Base-by-base conservation (phyloP, 2,113 vertebrate genomes). In the Vanacampus margaritifer region DNA sequence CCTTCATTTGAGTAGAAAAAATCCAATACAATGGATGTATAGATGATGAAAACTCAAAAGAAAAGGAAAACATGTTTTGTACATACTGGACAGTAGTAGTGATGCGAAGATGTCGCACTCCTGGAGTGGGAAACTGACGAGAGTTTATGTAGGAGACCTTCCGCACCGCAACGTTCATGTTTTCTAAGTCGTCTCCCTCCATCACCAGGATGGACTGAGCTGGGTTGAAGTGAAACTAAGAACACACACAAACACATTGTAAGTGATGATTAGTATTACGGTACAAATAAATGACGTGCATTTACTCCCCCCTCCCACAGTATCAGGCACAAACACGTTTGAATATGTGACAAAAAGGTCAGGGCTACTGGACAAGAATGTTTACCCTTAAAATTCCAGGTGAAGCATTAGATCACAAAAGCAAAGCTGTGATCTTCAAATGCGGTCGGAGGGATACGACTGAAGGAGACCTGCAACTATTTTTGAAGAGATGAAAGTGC, bases 81-180 rank as follows among this genome's bases (percentile, higher is more conserved):
- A 83, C 96, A 90, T 93, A 99, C 97, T 98, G 96, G 81, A 98
- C 95, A 81, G 93, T 79, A 6, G 96, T 96, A 60, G 95, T 95
- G 79, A 98, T 90, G 87, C 90, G 94, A 74, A 98, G 92, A 53
- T 79, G 92, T 43, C 96, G 89, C 56, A 94, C 60, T 0, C 97
- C 96, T 28, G 95, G 88, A 0, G 94, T 97, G 14, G 96, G 96
- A 75, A 98, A 98, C 92, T 98, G 95, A 71, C 94, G 93, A 35
- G 95, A 98, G 88, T 99, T 99, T 89, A 99, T 97, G 92, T 98
- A 99, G 79, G 96, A 96, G 68, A 98, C 94, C 82, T 95, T 98
- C 88, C 75, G 92, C 62, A 98, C 92, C 36, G 95, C 96, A 13
- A 72, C 85, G 85, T 96, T 97, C 86, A 97, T 93, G 85, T 93